Evolutionary conservation across 1,140 invertebrate genomes (phyloP).

Genomic region (Megalopta genalis): DNA sequence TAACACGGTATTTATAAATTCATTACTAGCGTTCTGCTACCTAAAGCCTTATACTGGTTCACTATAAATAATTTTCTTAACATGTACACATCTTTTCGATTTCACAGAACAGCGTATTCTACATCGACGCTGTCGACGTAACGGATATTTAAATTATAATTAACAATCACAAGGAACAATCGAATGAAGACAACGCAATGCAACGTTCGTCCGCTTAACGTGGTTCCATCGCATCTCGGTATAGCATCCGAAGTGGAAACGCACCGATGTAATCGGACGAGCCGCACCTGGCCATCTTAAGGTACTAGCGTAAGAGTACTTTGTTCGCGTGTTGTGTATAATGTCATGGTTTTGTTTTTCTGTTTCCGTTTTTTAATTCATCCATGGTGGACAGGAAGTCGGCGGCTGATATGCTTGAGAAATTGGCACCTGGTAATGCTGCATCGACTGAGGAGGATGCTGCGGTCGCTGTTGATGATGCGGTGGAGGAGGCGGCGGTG

Average conservation of each 20-base stretch:
- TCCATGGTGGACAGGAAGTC: constrained; percentile 71
- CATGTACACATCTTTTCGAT: constrained; percentile 48
- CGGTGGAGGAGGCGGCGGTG: constrained; percentile 69
- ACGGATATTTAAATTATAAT: constrained; percentile 33
- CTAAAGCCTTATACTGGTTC: constrained; percentile 6
- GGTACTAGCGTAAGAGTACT: constrained; percentile 35
- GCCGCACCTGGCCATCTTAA: constrained; percentile 24
- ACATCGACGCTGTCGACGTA: constrained; percentile 9
- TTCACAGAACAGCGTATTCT: constrained; percentile 42
- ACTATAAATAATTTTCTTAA: constrained; percentile 49
- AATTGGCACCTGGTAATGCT: constrained; percentile 71
- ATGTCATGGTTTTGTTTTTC: background rate
- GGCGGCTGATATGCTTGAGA: constrained; percentile 72
- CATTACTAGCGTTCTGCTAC: constrained; percentile 18
- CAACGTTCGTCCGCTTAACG: constrained; percentile 29
- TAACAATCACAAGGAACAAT: constrained; percentile 49
- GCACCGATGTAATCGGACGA: constrained; percentile 13
- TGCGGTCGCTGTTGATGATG: constrained; percentile 66
- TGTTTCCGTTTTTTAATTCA: constrained; percentile 64
- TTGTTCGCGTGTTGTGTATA: background rate
- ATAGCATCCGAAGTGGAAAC: background rate
- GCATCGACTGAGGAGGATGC: constrained; percentile 57
- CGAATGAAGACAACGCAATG: constrained; percentile 31
- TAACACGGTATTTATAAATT: constrained; percentile 15
- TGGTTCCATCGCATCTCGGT: background rate